These are phyloP conservation scores for Eulemur rubriventer DNA, from an alignment of 2,797 vertebrate genomes.

Conservation along the genomic window DNA sequence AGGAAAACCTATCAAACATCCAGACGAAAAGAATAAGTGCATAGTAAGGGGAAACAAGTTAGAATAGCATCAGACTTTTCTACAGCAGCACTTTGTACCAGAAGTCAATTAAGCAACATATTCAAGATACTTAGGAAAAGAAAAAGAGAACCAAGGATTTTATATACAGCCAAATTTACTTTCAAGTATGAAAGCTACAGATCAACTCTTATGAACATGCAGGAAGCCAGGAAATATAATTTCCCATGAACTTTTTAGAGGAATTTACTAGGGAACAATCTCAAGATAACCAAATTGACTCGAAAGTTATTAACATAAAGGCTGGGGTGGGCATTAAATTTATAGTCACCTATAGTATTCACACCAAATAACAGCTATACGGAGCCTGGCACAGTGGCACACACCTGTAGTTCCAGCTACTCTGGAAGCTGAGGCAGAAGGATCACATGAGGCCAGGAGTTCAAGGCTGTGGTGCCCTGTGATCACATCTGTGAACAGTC, in stretches of 20 bases:
- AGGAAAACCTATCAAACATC: not conserved
- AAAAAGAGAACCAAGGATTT: not conserved
- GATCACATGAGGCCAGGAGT: not conserved
- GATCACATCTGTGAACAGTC: not conserved
- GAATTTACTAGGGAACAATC: not conserved
- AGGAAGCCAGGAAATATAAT: not conserved
- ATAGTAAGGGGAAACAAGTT: not conserved
- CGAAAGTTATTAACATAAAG: not conserved
- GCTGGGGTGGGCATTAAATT: not conserved
- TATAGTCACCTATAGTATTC: not conserved
- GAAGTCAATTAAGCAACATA: not conserved
- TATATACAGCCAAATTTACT: not conserved
- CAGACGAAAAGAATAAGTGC: not conserved
- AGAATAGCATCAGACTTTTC: not conserved
- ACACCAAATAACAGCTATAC: not conserved
- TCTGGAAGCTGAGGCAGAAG: not conserved
- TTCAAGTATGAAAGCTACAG: not conserved
- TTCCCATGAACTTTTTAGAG: not conserved
- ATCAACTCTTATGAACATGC: not conserved
- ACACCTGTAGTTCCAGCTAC: not conserved
- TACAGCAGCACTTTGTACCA: not conserved
- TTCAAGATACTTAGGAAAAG: not conserved
- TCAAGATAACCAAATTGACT: not conserved
- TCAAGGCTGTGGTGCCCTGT: not conserved
- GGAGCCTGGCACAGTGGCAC: not conserved